Conservation (phyloP, 64 coral and sea anemone species). For the Dendronephthya gigantea region DNA sequence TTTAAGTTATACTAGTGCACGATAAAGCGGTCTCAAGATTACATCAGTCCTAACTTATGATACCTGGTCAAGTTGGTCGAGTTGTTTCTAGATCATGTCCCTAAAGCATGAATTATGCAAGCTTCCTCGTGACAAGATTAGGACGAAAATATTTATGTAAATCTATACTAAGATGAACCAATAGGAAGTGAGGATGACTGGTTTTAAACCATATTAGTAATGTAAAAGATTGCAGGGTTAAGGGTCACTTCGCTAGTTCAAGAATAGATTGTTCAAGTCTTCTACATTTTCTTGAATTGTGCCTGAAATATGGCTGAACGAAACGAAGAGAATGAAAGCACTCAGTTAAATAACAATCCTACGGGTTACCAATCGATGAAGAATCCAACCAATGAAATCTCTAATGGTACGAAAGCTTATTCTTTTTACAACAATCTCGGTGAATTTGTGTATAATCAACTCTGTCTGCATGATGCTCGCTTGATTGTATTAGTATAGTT, state of each 20-base stretch:
- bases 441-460: no score
- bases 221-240: no score
- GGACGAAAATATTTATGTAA: background rate
- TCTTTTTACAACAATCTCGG: no score
- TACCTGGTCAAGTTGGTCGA: no score
- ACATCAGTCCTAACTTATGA: no score
- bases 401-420: background rate
- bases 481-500: no score
- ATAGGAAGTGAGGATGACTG: background rate
- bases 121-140: background rate
- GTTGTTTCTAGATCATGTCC: no score
- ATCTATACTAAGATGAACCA: background rate
- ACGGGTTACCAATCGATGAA: background rate
- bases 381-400: background rate
- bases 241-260: background rate
- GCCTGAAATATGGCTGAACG: background rate
- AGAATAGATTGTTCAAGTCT: background rate
- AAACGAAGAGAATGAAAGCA: background rate
- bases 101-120: no score
- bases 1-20: no score
- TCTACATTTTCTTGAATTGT: background rate
- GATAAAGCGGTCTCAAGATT: no score
- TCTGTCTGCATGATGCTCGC: no score
- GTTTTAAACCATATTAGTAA: background rate
- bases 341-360: background rate